Evolutionary conservation across 1,140 invertebrate genomes (phyloP).

Genomic region (Druon quercuslanigerum): DNA sequence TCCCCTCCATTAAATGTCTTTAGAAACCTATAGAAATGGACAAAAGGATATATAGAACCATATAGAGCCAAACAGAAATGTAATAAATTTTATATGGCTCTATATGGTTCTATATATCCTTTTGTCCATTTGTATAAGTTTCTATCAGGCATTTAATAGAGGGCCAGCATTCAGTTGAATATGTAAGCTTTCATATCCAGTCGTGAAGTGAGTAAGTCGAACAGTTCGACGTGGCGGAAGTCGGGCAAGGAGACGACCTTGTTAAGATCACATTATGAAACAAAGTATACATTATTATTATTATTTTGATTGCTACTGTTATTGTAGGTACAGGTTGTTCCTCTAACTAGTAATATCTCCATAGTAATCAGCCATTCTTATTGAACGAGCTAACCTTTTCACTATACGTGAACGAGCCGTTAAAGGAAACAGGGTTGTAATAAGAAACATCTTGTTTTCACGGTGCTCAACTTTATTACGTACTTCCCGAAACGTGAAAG

Average conservation of each 20-base stretch:
- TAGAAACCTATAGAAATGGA: too few relatives aligned
- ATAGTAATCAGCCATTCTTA: neutral
- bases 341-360: neutral
- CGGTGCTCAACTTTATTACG: conserved; percentile 15
- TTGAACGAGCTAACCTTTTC: neutral
- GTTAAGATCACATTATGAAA: conserved; percentile 3
- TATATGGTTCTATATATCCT: too few relatives aligned
- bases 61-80: too few relatives aligned
- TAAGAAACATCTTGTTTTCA: neutral
- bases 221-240: conserved; percentile 9
- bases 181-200: conserved; percentile 20
- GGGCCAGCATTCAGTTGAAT: conserved; percentile 10
- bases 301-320: too few relatives aligned
- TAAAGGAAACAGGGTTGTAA: conserved; percentile 6
- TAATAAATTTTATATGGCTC: too few relatives aligned
- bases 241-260: neutral
- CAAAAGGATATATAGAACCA: too few relatives aligned
- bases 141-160: too few relatives aligned
- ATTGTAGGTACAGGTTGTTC: neutral
- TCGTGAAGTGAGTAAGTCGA: neutral
- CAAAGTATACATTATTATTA: conserved; percentile 7
- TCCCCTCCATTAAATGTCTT: too few relatives aligned
- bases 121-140: too few relatives aligned
- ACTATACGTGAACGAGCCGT: neutral
- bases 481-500: neutral